A percentile compares a stretch with the other conserved stretches of the same genome.
Evolutionary conservation across 2,888 invertebrate species (phyloP).

Genomic region (Eupithecia centaureata): DNA sequence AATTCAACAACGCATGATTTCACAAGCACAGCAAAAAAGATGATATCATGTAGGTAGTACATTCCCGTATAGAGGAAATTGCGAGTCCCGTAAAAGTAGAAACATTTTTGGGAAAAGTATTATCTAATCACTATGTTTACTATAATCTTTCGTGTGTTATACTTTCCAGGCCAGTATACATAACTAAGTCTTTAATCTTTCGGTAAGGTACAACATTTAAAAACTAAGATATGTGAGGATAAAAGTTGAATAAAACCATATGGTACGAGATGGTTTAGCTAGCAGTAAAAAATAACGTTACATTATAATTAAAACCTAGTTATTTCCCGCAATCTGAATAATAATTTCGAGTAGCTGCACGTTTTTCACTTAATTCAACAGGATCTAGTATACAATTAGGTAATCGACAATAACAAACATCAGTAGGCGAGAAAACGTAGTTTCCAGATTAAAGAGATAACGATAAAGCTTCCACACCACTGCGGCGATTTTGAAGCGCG

Average conservation of each 20-base stretch:
- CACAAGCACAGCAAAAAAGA: too few relatives aligned
- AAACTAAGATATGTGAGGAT: not conserved
- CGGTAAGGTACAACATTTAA: not conserved
- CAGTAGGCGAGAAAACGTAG: slow-evolving; percentile 10
- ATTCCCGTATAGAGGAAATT: too few relatives aligned
- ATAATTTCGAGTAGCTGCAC: slow-evolving; percentile 31
- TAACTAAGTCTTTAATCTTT: not conserved
- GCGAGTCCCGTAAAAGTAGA: too few relatives aligned
- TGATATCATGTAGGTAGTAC: too few relatives aligned
- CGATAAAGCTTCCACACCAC: too few relatives aligned
- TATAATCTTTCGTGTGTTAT: too few relatives aligned
- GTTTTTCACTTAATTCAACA: slow-evolving; percentile 30
- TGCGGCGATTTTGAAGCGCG: too few relatives aligned
- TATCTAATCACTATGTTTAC: too few relatives aligned
- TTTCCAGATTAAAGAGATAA: slow-evolving; percentile 11
- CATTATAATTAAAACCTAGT: slow-evolving; percentile 12
- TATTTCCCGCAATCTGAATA: slow-evolving; percentile 19
- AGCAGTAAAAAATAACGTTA: not conserved
- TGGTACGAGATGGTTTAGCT: not conserved
- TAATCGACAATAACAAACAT: not conserved
- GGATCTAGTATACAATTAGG: slow-evolving; percentile 21
- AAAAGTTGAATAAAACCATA: not conserved
- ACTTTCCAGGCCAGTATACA: not conserved
- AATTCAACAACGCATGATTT: too few relatives aligned
- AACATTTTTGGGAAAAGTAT: too few relatives aligned